Conservation (phyloP, 2,113 vertebrate genomes). For the Stictonetta naevosa region DNA sequence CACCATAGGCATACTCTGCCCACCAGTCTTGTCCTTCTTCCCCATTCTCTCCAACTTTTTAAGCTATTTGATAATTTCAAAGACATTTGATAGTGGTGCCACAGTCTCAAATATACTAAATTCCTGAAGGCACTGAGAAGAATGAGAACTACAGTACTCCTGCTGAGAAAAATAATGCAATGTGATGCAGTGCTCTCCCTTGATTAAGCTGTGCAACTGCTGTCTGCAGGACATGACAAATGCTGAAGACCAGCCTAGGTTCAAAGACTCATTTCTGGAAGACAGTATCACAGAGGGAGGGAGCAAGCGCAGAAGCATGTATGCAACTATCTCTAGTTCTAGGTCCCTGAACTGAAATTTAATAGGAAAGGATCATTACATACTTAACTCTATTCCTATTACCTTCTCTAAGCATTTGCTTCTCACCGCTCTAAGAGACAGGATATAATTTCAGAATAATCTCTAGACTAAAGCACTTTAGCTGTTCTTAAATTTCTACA, state of each 20-base stretch:
- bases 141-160: background rate
- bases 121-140: background rate
- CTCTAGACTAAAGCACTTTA: background rate
- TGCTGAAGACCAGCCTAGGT: accelerated
- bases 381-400: background rate
- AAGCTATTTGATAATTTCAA: background rate
- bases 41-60: background rate
- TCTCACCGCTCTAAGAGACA: background rate
- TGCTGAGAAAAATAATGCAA: background rate
- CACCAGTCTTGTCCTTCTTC: background rate
- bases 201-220: background rate
- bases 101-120: background rate
- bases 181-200: background rate
- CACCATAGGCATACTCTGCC: background rate
- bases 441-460: background rate
- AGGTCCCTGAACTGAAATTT: background rate
- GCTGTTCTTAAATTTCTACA: background rate
- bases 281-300: background rate
- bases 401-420: background rate
- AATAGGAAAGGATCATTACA: background rate
- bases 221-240: background rate
- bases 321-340: background rate
- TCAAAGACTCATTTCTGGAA: background rate
- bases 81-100: background rate
- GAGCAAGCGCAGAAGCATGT: background rate